Evolutionary conservation across 37 sponge, comb jelly and placozoan species (phyloP).

Genomic region (Bolinopsis microptera): DNA sequence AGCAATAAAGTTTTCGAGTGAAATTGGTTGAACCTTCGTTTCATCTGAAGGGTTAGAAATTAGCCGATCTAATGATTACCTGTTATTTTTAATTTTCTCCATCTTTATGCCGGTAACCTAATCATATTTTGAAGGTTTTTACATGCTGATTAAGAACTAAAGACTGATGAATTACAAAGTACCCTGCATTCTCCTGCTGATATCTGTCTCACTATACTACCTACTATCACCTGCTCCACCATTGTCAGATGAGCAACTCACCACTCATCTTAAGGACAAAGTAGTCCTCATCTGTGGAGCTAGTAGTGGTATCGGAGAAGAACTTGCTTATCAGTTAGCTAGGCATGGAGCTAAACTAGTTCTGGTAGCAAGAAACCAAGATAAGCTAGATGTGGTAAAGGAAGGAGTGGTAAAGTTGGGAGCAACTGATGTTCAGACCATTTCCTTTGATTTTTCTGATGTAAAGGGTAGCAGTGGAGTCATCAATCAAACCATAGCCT

Average conservation of each 20-base stretch:
- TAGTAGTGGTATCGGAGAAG: slow-evolving; percentile 7
- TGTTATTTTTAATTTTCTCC: too few species aligned
- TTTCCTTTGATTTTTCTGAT: slow-evolving; percentile 7
- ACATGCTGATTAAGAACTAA: too few species aligned
- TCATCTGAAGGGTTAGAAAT: too few species aligned
- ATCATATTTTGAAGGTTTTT: too few species aligned
- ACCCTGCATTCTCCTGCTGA: not conserved
- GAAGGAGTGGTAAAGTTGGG: not conserved
- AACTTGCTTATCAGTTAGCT: slow-evolving; percentile 16
- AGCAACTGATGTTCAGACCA: not conserved
- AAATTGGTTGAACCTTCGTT: too few species aligned
- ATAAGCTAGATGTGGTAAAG: slow-evolving; percentile 10
- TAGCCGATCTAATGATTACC: too few species aligned
- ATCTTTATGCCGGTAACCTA: too few species aligned
- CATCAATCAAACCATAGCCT: not conserved
- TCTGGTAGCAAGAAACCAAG: slow-evolving; percentile 36
- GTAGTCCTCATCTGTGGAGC: slow-evolving; percentile 21
- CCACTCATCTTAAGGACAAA: not conserved
- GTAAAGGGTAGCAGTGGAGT: not conserved
- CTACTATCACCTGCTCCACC: not conserved
- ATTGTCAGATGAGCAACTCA: not conserved
- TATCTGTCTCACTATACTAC: not conserved
- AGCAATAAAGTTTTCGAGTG: too few species aligned
- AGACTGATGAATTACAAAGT: not conserved
- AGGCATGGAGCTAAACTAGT: not conserved